Conservation (phyloP, 2,797 vertebrate genomes). For the Neopelma chrysocephalum region DNA sequence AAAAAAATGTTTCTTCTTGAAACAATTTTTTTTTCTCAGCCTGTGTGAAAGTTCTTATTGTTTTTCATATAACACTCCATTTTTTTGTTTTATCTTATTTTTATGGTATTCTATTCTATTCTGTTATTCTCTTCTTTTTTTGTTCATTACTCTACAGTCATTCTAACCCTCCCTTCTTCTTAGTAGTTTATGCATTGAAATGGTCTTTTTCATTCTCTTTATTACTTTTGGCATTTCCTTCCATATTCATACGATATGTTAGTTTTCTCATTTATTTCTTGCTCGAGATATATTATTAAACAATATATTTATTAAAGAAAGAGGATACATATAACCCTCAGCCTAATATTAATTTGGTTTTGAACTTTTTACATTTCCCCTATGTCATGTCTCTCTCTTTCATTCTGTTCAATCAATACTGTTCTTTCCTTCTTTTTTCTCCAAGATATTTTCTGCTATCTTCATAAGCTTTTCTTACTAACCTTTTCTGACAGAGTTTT, state of each 20-base stretch:
- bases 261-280: not conserved
- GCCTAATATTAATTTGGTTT: constrained; percentile 13
- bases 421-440: not conserved
- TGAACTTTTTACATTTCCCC: not conserved
- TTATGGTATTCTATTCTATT: not conserved
- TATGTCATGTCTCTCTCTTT: not conserved
- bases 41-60: not conserved
- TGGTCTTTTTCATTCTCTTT: not conserved
- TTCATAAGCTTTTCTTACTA: not conserved
- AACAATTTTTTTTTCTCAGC: not conserved
- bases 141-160: not conserved
- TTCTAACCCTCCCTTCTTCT: not conserved
- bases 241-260: not conserved
- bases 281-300: not conserved
- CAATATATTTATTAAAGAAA: not conserved
- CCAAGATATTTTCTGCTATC: not conserved
- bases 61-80: not conserved
- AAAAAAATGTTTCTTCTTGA: not conserved
- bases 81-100: not conserved
- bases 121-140: not conserved
- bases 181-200: not conserved
- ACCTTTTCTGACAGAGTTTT: not conserved
- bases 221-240: not conserved
- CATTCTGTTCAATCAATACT: not conserved
- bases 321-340: not conserved